A percentile compares a stretch with the other conserved stretches of the same genome.
phyloP scores from a whole-genome alignment of 2,797 vertebrate species.

The Sebastes jordani region DNA sequence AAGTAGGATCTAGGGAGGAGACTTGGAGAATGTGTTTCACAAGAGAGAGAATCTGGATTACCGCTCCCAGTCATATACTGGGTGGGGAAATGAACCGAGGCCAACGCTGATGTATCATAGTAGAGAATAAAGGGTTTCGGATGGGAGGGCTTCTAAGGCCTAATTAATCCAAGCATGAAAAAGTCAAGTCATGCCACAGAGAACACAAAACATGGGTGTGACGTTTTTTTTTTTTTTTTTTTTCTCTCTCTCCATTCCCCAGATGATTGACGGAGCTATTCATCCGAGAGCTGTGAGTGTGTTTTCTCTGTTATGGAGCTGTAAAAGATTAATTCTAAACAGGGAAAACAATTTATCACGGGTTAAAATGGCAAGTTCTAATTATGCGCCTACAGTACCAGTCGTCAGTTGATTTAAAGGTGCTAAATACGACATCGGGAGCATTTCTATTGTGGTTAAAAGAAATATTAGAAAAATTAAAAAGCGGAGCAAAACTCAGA shows the following conservation, averaged over 20 bases:
- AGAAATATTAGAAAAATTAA: too few species aligned
- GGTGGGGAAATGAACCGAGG: slow-evolving; percentile 34
- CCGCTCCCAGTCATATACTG: slow-evolving; percentile 24
- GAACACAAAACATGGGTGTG: slow-evolving; percentile 44
- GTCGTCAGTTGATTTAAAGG: neutral
- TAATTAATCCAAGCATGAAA: slow-evolving; percentile 25
- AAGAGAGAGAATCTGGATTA: slow-evolving; percentile 55
- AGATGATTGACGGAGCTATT: slow-evolving; percentile 25
- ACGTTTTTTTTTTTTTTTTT: neutral
- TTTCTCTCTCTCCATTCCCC: slow-evolving; percentile 2
- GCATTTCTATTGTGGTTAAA: too few species aligned
- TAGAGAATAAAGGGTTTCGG: slow-evolving; percentile 7
- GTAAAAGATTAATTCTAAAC: neutral
- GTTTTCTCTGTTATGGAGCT: slow-evolving; percentile 8
- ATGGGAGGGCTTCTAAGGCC: slow-evolving; percentile 12
- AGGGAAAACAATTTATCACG: slow-evolving; percentile 6
- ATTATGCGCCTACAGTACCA: slow-evolving; percentile 1
- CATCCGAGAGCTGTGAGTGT: neutral
- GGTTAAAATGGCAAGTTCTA: neutral
- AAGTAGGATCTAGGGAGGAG: slow-evolving; percentile 59
- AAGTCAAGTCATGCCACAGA: slow-evolving; percentile 16
- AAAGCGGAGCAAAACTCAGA: too few species aligned
- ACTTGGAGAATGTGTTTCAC: slow-evolving; percentile 53
- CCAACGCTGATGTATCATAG: slow-evolving; percentile 42
- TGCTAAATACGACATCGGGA: too few species aligned